These are phyloP conservation scores for Cydia fagiglandana DNA, from an alignment of 1,140 invertebrate species.

Conservation along the genomic window DNA sequence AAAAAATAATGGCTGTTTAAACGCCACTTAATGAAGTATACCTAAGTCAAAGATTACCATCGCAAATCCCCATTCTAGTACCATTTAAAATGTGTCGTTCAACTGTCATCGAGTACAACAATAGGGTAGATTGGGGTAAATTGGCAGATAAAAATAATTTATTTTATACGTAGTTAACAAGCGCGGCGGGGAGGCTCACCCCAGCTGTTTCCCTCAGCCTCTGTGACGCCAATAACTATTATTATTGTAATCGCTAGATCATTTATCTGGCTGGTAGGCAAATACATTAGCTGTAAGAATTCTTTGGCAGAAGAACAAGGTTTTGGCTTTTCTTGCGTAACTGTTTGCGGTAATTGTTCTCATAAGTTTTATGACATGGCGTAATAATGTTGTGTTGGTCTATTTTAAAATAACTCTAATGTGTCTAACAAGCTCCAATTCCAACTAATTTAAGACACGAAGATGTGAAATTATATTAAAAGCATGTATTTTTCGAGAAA, in stretches of 20 bases:
- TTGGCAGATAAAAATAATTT: slow-evolving; percentile 75
- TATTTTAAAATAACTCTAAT: neutral
- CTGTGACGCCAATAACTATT: slow-evolving; percentile 52
- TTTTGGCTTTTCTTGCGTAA: slow-evolving; percentile 28
- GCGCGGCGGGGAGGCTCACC: slow-evolving; percentile 55
- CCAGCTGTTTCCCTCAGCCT: slow-evolving; percentile 58
- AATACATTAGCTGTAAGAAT: slow-evolving; percentile 29
- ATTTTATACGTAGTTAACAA: slow-evolving; percentile 70
- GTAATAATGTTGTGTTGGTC: neutral
- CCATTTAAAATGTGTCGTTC: slow-evolving; percentile 45
- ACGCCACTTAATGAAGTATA: neutral
- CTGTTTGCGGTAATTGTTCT: slow-evolving; percentile 26
- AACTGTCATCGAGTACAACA: slow-evolving; percentile 60
- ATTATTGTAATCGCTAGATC: slow-evolving; percentile 49
- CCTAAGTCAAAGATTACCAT: neutral
- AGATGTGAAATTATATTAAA: too few relatives aligned
- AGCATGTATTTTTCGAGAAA: too few relatives aligned
- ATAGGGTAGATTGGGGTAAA: slow-evolving; percentile 71
- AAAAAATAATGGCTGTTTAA: neutral
- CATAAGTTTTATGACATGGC: slow-evolving; percentile 15
- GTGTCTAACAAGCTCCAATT: neutral
- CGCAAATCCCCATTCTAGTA: neutral
- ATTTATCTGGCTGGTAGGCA: slow-evolving; percentile 38
- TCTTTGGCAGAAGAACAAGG: slow-evolving; percentile 20
- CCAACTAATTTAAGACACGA: too few relatives aligned